Evolutionary conservation across 1,140 invertebrate species (phyloP), one percentile per base, ranked within the genome.

Genomic region (Eriosoma lanigerum): DNA sequence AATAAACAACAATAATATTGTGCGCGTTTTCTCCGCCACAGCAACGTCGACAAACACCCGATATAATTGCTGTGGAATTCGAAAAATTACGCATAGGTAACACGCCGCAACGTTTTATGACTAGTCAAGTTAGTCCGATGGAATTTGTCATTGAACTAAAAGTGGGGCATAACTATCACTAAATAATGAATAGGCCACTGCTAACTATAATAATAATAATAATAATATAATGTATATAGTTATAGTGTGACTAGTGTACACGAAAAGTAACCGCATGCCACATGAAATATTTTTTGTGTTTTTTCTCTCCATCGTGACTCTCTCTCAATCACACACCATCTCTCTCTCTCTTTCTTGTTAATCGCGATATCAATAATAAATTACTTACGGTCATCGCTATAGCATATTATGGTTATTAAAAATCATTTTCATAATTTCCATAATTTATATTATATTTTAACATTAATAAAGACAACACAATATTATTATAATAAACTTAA

Each of bases 141-240:
- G 75, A 78, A 78, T 78, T 78, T 78, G 75, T 78, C 75, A 78
- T 78, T 78, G 75, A 78, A 78, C 75, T 26, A 78, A 78, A 78
- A 78, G 75, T 78, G 75, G 75, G 75, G 75, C 75, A 78, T 17
- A 78, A 78, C 75, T 78, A 78, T 78, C 75, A 78, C 75, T 78
- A 78, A 78, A 78, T 78, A 78, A 78, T 78, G 75, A 78, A 78
- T 60, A 78, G 50, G 29, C 70, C 48, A 73, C 70, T 44, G 29
- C 12, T 8, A n/a, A 38, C 32, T 38, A 38, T 38, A 38, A 38
- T 38, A 38, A 4, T 38, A 38, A 4, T 3, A 4, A 38, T 62
- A n/a, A 72, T 58, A 58, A 60, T 60, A 24, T 60, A 26, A 60
- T 29, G 17, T 29, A 26, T 26, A 60, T 60, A 60, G 13, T 26